A percentile compares a stretch with the other conserved stretches of the same genome.
Evolutionary conservation across 2,113 vertebrate species (phyloP).

Genomic region (Lophura nycthemera): DNA sequence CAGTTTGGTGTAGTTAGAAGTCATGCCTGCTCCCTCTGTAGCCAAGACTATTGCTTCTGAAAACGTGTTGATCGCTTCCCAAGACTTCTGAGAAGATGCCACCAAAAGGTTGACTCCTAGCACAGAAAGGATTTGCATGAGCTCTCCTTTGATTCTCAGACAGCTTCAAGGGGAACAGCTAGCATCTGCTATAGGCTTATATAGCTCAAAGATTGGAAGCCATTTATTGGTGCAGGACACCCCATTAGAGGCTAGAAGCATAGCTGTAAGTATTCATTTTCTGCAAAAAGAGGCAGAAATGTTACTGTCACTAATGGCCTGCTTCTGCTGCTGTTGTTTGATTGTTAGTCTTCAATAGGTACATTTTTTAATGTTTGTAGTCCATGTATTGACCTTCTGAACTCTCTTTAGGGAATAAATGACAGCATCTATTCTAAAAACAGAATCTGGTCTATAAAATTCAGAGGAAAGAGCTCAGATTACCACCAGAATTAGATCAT

Average conservation of each 20-base stretch:
- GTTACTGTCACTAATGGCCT: neutral
- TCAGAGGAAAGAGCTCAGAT: neutral
- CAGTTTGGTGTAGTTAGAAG: neutral
- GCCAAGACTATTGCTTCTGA: neutral
- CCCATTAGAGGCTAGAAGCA: neutral
- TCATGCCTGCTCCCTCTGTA: neutral
- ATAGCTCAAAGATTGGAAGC: neutral
- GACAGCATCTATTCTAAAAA: neutral
- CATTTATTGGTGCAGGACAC: neutral
- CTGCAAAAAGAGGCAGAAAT: neutral
- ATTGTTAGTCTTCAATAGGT: neutral
- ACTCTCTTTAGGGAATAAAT: neutral
- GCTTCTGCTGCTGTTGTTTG: neutral
- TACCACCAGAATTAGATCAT: neutral
- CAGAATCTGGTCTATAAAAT: neutral
- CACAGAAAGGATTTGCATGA: neutral
- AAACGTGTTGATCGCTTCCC: fast-evolving
- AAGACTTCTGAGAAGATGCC: neutral
- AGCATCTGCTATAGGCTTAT: neutral
- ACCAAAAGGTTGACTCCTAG: neutral
- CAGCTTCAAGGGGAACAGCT: neutral
- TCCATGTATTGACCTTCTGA: neutral
- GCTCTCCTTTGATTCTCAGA: neutral
- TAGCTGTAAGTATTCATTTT: neutral
- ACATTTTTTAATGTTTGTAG: neutral